phyloP scores from a whole-genome alignment of 2,113 vertebrate genomes.

The Odontesthes bonariensis region DNA sequence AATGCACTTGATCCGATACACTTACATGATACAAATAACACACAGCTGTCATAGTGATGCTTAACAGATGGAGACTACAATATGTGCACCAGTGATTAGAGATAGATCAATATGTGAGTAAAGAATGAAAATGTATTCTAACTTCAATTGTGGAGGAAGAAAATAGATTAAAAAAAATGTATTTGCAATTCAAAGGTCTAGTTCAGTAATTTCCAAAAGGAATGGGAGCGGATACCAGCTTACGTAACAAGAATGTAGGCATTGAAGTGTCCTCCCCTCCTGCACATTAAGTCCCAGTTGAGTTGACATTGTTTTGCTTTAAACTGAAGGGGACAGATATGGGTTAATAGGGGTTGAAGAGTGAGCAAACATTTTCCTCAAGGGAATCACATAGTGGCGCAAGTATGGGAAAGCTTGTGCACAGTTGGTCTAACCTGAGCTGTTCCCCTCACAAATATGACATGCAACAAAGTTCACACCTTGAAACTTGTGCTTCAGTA shows the following conservation, averaged over 20 bases:
- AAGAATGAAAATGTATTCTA: slow-evolving; percentile 7
- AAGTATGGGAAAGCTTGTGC: not conserved
- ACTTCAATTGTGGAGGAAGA: not conserved
- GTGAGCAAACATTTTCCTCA: slow-evolving; percentile 1
- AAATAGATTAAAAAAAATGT: too few species aligned
- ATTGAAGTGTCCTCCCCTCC: not conserved
- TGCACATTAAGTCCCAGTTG: not conserved
- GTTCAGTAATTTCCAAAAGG: not conserved
- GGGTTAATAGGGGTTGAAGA: slow-evolving; percentile 8
- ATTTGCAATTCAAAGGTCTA: not conserved
- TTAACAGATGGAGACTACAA: slow-evolving; percentile 25
- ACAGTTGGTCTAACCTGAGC: slow-evolving; percentile 1
- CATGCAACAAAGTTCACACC: too few species aligned
- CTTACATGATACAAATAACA: slow-evolving; percentile 14
- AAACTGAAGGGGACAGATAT: not conserved
- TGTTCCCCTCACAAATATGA: not conserved
- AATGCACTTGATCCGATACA: slow-evolving; percentile 35
- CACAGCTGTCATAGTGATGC: slow-evolving; percentile 33
- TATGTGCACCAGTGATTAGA: not conserved
- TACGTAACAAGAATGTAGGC: not conserved
- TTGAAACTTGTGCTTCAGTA: too few species aligned
- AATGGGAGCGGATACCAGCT: not conserved
- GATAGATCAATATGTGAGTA: not conserved
- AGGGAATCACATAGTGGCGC: not conserved
- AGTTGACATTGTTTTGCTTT: slow-evolving; percentile 19